A percentile compares a stretch with the other conserved stretches of the same genome.
phyloP scores from a whole-genome alignment of 2,113 vertebrate genomes.

The Seriola aureovittata region DNA sequence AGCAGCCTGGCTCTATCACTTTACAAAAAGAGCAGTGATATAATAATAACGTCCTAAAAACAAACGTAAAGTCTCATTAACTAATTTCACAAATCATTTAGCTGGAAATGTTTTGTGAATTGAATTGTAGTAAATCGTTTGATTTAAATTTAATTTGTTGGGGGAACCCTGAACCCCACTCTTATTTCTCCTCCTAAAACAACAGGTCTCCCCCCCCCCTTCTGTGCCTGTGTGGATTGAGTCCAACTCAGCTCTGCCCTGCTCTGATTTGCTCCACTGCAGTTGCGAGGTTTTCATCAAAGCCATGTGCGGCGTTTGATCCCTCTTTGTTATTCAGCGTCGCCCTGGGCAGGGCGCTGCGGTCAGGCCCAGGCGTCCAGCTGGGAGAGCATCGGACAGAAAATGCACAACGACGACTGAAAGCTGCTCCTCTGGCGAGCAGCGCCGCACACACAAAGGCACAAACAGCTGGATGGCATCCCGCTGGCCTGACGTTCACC shows the following conservation, averaged over 20 bases:
- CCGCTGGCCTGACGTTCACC: slow-evolving; percentile 63
- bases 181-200: slow-evolving; percentile 16
- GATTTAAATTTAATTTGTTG: background rate
- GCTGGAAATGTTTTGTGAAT: background rate
- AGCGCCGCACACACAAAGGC: slow-evolving; percentile 35
- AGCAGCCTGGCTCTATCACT: too few species aligned
- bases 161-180: background rate
- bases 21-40: background rate
- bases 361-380: slow-evolving; percentile 50
- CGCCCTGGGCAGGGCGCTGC: slow-evolving; percentile 46
- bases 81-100: background rate
- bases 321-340: slow-evolving; percentile 56
- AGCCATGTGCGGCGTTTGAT: slow-evolving; percentile 66
- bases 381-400: slow-evolving; percentile 46
- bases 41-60: background rate
- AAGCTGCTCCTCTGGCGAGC: slow-evolving; percentile 2
- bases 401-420: slow-evolving; percentile 11
- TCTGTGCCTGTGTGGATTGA: background rate
- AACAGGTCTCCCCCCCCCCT: background rate
- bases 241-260: slow-evolving; percentile 39
- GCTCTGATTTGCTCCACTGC: slow-evolving; percentile 54
- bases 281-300: slow-evolving; percentile 58
- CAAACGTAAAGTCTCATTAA: background rate
- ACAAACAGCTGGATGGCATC: slow-evolving; percentile 46
- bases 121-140: background rate